Evolutionary conservation across 1,140 invertebrate genomes (phyloP).

Genomic region (Ridgeia piscesae): DNA sequence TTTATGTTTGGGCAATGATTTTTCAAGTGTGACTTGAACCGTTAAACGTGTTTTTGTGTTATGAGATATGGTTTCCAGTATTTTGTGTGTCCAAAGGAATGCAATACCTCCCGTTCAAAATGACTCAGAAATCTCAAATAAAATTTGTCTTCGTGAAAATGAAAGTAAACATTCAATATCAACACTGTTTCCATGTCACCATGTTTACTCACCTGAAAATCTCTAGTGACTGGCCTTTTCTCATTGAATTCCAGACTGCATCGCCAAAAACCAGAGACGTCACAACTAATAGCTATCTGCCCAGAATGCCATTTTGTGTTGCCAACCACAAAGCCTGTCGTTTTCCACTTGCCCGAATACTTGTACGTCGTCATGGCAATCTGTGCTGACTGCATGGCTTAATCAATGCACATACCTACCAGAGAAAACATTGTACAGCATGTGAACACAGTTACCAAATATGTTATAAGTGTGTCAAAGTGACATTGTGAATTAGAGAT

Average conservation of each 20-base stretch:
- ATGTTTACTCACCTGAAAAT: not conserved
- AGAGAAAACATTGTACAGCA: not conserved
- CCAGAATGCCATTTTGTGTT: constrained; percentile 5
- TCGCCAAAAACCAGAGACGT: not conserved
- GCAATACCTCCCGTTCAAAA: no score
- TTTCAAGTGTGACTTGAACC: no score
- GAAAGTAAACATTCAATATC: no score
- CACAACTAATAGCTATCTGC: not conserved
- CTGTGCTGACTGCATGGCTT: not conserved
- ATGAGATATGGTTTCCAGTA: no score
- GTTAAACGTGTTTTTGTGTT: no score
- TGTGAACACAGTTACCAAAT: not conserved
- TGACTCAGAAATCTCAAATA: no score
- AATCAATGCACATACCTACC: not conserved
- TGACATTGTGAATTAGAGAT: not conserved
- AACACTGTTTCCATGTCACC: not conserved
- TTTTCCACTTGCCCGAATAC: not conserved
- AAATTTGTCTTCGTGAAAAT: no score
- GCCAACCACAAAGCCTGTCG: not conserved
- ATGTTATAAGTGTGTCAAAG: not conserved
- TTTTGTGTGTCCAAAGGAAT: no score
- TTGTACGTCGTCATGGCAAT: not conserved
- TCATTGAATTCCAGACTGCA: not conserved
- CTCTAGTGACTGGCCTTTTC: not conserved
- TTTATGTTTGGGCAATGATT: no score